Percentiles rank a stretch among this genome's conserved stretches.
phyloP scores from a whole-genome alignment of 2,113 vertebrate genomes.

The Notarius lentiginosus region DNA sequence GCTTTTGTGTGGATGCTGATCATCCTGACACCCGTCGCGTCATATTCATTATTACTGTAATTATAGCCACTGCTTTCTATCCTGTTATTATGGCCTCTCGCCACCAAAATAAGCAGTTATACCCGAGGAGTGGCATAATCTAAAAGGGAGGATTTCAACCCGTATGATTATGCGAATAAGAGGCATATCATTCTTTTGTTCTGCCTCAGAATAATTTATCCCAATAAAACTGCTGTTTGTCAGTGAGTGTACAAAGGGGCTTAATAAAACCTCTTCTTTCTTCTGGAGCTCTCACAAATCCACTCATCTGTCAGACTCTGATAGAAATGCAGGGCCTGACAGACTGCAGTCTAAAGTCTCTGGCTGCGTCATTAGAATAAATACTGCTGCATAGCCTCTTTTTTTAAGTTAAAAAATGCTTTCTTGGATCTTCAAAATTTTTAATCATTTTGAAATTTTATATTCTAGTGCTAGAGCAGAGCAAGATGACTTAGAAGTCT shows the following conservation, averaged over 20 bases:
- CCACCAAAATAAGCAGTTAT: conserved; percentile 40
- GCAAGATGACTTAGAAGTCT: neutral
- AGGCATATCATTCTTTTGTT: conserved; percentile 32
- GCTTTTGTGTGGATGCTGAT: conserved; percentile 32
- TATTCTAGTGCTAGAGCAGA: neutral
- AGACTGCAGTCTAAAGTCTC: conserved; percentile 15
- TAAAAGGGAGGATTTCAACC: conserved; percentile 24
- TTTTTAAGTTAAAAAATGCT: neutral
- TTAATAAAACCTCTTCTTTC: conserved; percentile 12
- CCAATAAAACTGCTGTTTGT: conserved; percentile 38
- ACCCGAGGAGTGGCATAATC: conserved; percentile 26
- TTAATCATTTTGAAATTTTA: conserved; percentile 12
- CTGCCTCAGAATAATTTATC: conserved; percentile 40
- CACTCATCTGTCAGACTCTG: neutral
- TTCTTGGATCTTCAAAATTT: neutral
- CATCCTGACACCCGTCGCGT: conserved; percentile 33
- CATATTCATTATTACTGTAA: conserved; percentile 47
- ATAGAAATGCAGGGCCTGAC: conserved; percentile 18
- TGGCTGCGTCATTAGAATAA: conserved; percentile 31
- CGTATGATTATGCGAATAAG: conserved; percentile 34
- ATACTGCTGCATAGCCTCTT: neutral
- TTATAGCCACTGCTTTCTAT: conserved; percentile 35
- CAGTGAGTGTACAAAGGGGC: neutral
- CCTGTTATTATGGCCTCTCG: conserved; percentile 36
- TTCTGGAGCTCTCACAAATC: neutral